A percentile compares a stretch with the other conserved stretches of the same genome.
These are phyloP conservation scores for Benitochromis conjunctus DNA, from an alignment of 2,113 vertebrate genomes.

Conservation along the genomic window DNA sequence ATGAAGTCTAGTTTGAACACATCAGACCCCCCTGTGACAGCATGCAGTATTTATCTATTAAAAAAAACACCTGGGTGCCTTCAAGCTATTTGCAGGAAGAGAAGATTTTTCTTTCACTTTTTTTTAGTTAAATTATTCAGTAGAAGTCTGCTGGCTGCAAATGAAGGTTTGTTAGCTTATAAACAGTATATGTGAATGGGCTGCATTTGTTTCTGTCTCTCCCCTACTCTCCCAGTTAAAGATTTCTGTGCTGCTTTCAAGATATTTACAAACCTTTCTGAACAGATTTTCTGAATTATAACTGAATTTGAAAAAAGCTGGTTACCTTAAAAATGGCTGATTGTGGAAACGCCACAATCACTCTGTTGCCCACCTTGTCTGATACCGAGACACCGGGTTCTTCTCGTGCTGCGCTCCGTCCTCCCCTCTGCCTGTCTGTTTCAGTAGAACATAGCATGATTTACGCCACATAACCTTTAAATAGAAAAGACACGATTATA, in stretches of 20 bases:
- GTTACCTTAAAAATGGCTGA: background rate
- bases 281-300: conserved; percentile 11
- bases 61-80: conserved; percentile 7
- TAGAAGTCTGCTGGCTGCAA: background rate
- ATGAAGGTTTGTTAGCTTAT: background rate
- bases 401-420: background rate
- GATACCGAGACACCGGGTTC: background rate
- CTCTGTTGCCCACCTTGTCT: background rate
- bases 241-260: background rate
- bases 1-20: background rate
- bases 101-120: background rate
- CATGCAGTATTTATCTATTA: conserved; percentile 10
- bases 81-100: background rate
- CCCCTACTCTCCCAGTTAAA: background rate
- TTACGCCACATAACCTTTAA: background rate
- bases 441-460: background rate
- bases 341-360: background rate
- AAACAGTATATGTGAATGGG: background rate
- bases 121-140: background rate
- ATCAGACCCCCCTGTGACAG: background rate
- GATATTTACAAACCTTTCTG: background rate
- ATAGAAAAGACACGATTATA: background rate
- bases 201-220: background rate
- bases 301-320: background rate
- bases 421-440: background rate